Evolutionary conservation across 2,797 vertebrate genomes (phyloP).

Genomic region (Lepilemur ruficaudatus): DNA sequence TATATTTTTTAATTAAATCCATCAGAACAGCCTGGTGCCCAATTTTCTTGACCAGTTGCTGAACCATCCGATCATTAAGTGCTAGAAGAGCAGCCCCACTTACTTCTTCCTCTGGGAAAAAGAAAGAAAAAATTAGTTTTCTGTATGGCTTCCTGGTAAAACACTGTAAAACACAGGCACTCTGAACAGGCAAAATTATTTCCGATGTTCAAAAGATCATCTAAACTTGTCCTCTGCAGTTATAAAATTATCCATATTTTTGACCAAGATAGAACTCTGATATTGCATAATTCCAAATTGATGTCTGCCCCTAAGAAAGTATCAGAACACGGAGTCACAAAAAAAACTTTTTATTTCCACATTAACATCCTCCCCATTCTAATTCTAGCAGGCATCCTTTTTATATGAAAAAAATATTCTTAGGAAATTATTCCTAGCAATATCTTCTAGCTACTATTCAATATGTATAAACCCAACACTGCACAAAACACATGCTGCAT

Average conservation of each 20-base stretch:
- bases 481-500: neutral
- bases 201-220: neutral
- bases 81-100: constrained; percentile 83
- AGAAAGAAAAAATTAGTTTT: constrained; percentile 39
- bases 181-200: neutral
- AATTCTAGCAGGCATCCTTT: constrained; percentile 8
- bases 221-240: neutral
- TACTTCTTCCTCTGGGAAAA: constrained; percentile 83
- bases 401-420: neutral
- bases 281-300: neutral
- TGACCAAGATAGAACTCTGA: neutral
- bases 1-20: constrained; percentile 84
- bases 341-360: neutral
- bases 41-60: constrained; percentile 86
- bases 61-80: constrained; percentile 85
- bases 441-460: neutral
- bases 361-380: neutral
- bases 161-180: neutral
- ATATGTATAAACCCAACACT: neutral
- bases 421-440: neutral
- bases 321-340: neutral
- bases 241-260: neutral
- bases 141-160: neutral
- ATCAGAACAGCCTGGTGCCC: constrained; percentile 85
- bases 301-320: neutral